Evolutionary conservation across 64 coral and sea anemone genomes (phyloP), one percentile per base, ranked within the genome.

Genomic region (Actinia equina): DNA sequence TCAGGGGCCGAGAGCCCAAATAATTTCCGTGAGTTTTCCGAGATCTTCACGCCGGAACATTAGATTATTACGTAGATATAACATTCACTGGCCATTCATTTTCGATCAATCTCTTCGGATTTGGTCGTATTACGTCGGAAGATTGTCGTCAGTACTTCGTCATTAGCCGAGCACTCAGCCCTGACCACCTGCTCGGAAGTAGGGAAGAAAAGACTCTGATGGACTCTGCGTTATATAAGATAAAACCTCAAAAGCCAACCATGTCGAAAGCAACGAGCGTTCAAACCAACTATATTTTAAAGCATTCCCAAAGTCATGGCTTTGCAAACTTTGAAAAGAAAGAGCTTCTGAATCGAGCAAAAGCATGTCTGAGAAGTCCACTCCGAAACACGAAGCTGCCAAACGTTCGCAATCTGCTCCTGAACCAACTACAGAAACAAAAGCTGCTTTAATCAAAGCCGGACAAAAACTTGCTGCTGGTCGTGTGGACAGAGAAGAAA

Each of bases 71-170:
- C 78, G 78, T 81, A 81, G 78, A 81, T 49, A 52, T 81, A 81
- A 81, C 49, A 81, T 81, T 81, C 78, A 44, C 12, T 19, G 78
- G 41, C 7, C 43, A 81, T 81, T 81, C 78, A 52, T 44, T 49
- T 81, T 81, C 78, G 44, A 49, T 81, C 78, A 81, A 79, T 74
- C 78, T 81, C 49, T 81, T 81, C 42, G 49, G 78, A 81, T 81
- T 81, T 81, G 42, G 78, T 81, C 78, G 78, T 81, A 81, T 81
- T 81, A 81, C 78, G 78, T 81, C 78, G 78, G 78, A 81, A 81
- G 78, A 81, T 81, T 81, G 78, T 81, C 78, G 78, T 81, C 78
- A 81, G 43, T 13, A 19, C 19, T 44, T 81, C 78, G 78, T 81
- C 78, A 81, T 81, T 22, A 81, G 49, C 78, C 78, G 78, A 44